Base-by-base conservation (phyloP, 1,140 invertebrate species). In the Tetragnatha versicolor region DNA sequence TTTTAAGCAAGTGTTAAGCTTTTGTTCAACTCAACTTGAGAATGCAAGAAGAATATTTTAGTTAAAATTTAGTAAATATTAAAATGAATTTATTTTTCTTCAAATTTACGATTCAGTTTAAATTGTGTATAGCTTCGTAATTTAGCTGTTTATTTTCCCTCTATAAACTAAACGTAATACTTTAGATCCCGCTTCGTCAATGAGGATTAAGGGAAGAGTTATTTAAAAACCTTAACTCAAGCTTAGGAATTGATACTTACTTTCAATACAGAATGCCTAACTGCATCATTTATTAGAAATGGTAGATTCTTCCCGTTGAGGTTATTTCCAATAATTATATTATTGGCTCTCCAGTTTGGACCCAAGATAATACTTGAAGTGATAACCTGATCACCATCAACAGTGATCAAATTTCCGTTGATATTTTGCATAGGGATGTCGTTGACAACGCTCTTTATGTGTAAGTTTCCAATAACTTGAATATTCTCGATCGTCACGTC, bases 231-330 rank as follows among this genome's bases (percentile, higher is more conserved):
- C n/a, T n/a, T n/a, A n/a, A n/a, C n/a, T n/a, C n/a, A n/a, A n/a
- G n/a, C n/a, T n/a, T n/a, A n/a, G n/a, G n/a, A n/a, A n/a, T n/a
- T 42, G 14, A 35, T 10, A 27, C 39, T 79, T 65, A 79, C 68
- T 33, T 79, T 55, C 5, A 60, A 37, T 33, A 73, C 7, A 20
- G 78, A 72, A 17, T 49, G 27, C 7, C 55, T 42, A 39, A 79
- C 68, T 17, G 78, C 78, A 70, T 79, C 78, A 5, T 45, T 31
- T 7, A 79, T 20, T 10, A 79, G 53, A 12, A 7, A 29, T 1
- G 33, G 3, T 5, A 79, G 10, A 12, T 65, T 45, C 6, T 65
- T 3, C 7, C 37, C 20, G 49, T 65, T 61, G 10, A 53, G 14
- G 3, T 27, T 14, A 17, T 61, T 37, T 2, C 4, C 25, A 1